These are phyloP conservation scores for Seriola dumerili DNA, from an alignment of 2,113 vertebrate genomes.

Conservation along the genomic window DNA sequence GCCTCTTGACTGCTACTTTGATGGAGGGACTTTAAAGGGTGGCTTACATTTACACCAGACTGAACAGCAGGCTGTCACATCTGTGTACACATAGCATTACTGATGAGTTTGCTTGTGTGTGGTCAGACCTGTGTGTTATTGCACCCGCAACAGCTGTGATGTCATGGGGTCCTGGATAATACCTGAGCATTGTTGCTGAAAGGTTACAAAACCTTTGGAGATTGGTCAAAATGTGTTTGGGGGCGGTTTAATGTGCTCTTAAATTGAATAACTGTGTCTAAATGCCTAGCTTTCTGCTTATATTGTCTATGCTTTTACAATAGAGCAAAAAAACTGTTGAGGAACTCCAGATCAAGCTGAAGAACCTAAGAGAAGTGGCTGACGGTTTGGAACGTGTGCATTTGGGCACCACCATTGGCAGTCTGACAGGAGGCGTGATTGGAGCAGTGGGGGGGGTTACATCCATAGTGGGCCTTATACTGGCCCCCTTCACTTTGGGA, in stretches of 20 bases:
- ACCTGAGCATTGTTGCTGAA: not conserved
- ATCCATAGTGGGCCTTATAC: constrained; percentile 28
- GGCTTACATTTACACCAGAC: not conserved
- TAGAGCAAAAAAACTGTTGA: not conserved
- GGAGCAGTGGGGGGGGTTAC: constrained; percentile 34
- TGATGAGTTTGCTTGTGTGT: not conserved
- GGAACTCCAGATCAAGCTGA: constrained; percentile 3
- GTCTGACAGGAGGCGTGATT: constrained; percentile 41
- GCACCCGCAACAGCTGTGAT: not conserved
- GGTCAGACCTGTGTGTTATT: not conserved
- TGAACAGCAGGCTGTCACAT: not conserved
- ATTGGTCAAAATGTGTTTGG: too few species aligned
- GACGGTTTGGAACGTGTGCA: constrained; percentile 28
- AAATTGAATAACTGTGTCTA: not conserved
- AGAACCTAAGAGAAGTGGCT: not conserved
- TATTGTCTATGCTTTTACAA: not conserved
- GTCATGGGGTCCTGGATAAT: not conserved
- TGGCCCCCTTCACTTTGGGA: constrained; percentile 48
- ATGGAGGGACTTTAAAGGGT: not conserved
- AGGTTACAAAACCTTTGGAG: not conserved
- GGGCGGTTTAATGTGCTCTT: not conserved
- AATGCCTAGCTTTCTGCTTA: too few species aligned
- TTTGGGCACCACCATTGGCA: not conserved
- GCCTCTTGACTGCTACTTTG: not conserved
- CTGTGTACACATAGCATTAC: too few species aligned